phyloP scores from a whole-genome alignment of 2,113 vertebrate species.

The Plecturocebus donacophilus region DNA sequence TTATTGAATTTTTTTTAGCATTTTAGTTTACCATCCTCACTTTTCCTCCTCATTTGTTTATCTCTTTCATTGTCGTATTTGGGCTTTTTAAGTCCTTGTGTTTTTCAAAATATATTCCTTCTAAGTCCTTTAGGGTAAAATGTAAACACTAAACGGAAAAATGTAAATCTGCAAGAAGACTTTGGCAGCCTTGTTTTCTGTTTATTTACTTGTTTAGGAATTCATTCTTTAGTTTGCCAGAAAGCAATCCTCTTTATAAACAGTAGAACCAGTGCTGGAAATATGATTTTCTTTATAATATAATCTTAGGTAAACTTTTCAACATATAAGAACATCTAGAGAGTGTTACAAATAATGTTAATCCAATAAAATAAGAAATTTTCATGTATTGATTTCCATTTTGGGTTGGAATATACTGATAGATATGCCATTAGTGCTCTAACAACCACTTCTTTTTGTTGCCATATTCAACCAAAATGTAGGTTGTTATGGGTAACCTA shows the following conservation, averaged over 20 bases:
- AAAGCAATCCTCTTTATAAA: conserved; percentile 29
- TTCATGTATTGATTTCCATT: conserved; percentile 30
- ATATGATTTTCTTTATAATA: background rate
- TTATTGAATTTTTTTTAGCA: background rate
- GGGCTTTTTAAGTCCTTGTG: background rate
- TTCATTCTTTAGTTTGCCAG: background rate
- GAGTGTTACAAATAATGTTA: background rate
- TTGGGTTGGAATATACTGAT: background rate
- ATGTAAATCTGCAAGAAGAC: background rate
- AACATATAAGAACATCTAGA: background rate
- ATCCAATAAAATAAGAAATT: conserved; percentile 13
- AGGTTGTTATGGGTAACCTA: conserved; percentile 38
- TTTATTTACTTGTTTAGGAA: conserved; percentile 34
- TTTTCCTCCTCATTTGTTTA: conserved; percentile 14
- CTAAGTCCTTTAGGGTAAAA: conserved; percentile 43
- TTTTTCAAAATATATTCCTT: background rate
- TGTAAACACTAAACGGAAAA: conserved; percentile 21
- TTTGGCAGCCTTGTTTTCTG: background rate
- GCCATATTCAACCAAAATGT: background rate
- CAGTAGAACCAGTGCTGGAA: background rate
- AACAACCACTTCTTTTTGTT: background rate
- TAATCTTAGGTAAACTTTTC: background rate
- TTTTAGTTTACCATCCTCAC: background rate
- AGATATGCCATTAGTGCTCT: background rate
- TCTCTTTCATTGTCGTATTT: background rate